A percentile compares a stretch with the other conserved stretches of the same genome.
These are phyloP conservation scores for Perca schrenkii DNA, from an alignment of 2,113 vertebrate genomes.

Conservation along the genomic window DNA sequence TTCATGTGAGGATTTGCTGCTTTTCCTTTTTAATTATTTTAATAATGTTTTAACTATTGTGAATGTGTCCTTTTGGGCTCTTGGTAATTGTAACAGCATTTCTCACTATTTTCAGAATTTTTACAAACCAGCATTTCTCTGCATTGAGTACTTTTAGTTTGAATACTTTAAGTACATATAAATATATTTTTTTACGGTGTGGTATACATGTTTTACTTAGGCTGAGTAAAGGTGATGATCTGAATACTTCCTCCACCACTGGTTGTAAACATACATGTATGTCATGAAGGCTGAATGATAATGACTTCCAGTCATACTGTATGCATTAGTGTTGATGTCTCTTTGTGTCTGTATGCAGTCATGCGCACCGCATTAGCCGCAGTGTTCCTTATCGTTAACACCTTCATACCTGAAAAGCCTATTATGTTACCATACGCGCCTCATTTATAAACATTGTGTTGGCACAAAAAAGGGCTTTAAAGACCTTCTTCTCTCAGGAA, in stretches of 20 bases:
- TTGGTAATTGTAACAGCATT: too few relatives aligned
- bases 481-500: slow-evolving; percentile 11
- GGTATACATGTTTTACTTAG: neutral
- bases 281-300: neutral
- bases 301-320: neutral
- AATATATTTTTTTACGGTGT: neutral
- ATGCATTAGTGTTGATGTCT: neutral
- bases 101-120: too few relatives aligned
- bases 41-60: neutral
- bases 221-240: neutral
- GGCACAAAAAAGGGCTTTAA: slow-evolving; percentile 16
- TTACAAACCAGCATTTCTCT: neutral
- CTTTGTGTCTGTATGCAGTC: neutral
- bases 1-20: neutral
- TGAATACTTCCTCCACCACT: neutral
- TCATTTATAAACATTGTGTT: slow-evolving; percentile 50
- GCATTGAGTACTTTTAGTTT: neutral
- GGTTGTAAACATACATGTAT: neutral
- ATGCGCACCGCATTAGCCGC: slow-evolving; percentile 53
- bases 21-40: neutral
- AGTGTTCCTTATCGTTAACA: slow-evolving; percentile 33
- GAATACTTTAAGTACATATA: neutral
- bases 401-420: slow-evolving; percentile 53
- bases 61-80: neutral
- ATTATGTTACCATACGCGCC: slow-evolving; percentile 8